Evolutionary conservation across 2,888 invertebrate genomes (phyloP).

Genomic region (Luperina testacea): DNA sequence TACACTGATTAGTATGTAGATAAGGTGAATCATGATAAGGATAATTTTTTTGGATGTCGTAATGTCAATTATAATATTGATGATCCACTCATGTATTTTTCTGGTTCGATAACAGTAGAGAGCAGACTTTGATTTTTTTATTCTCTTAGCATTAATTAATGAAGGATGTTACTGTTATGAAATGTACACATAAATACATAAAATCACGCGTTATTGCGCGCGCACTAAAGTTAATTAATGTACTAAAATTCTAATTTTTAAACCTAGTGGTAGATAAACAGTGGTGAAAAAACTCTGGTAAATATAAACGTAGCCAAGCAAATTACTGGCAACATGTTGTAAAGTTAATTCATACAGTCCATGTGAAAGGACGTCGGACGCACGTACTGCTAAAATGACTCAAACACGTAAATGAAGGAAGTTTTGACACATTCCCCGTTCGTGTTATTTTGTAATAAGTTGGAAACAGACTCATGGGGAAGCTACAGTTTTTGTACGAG

Average conservation of each 20-base stretch:
- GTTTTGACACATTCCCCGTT: constrained; percentile 57
- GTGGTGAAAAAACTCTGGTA: background rate
- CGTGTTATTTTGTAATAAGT: constrained; percentile 39
- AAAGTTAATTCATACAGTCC: constrained; percentile 16
- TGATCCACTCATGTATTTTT: background rate
- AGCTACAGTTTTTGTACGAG: background rate
- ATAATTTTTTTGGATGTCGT: too few species aligned
- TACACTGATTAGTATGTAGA: background rate
- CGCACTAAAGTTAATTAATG: too few species aligned
- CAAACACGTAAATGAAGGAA: constrained; percentile 51
- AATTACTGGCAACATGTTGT: constrained; percentile 17
- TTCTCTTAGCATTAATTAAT: background rate
- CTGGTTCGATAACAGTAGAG: background rate
- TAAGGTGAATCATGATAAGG: background rate
- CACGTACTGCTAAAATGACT: constrained; percentile 49
- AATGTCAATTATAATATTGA: background rate
- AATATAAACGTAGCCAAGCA: constrained; percentile 17
- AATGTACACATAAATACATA: background rate
- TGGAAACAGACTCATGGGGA: constrained; percentile 11
- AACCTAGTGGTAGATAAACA: background rate
- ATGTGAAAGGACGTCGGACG: constrained; percentile 7
- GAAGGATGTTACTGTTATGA: background rate
- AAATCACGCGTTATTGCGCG: background rate
- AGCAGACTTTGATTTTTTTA: too few species aligned
- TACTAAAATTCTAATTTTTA: background rate